These are phyloP conservation scores for Tipula unca DNA, from an alignment of 2,888 invertebrate genomes.

Conservation along the genomic window DNA sequence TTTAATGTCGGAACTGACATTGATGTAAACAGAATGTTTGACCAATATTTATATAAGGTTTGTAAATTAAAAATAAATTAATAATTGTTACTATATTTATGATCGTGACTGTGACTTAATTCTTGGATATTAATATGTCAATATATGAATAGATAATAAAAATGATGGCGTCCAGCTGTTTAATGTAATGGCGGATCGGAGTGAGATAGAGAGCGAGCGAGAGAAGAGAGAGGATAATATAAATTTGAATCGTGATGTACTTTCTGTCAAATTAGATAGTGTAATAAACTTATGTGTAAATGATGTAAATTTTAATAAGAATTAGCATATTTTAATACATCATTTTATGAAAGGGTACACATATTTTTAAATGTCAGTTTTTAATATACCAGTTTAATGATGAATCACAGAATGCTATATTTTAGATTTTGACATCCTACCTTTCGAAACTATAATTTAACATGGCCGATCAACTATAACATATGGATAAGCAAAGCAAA, in stretches of 20 bases:
- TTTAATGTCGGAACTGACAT: conserved; percentile 21
- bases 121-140: not conserved
- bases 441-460: too few relatives aligned
- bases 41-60: conserved; percentile 21
- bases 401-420: too few relatives aligned
- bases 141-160: not conserved
- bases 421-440: too few relatives aligned
- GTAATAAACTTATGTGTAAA: not conserved
- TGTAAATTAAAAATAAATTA: not conserved
- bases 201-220: not conserved
- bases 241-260: not conserved
- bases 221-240: not conserved
- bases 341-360: too few relatives aligned
- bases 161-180: not conserved
- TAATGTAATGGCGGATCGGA: not conserved
- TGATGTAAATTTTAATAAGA: not conserved
- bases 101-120: not conserved
- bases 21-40: conserved; percentile 21
- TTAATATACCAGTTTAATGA: too few relatives aligned
- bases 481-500: too few relatives aligned
- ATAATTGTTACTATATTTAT: not conserved
- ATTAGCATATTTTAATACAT: too few relatives aligned
- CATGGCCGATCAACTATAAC: too few relatives aligned
- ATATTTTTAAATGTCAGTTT: too few relatives aligned
- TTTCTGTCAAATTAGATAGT: not conserved